These are phyloP conservation scores for Pammene fasciana DNA, from an alignment of 2,888 invertebrate species.

Conservation along the genomic window DNA sequence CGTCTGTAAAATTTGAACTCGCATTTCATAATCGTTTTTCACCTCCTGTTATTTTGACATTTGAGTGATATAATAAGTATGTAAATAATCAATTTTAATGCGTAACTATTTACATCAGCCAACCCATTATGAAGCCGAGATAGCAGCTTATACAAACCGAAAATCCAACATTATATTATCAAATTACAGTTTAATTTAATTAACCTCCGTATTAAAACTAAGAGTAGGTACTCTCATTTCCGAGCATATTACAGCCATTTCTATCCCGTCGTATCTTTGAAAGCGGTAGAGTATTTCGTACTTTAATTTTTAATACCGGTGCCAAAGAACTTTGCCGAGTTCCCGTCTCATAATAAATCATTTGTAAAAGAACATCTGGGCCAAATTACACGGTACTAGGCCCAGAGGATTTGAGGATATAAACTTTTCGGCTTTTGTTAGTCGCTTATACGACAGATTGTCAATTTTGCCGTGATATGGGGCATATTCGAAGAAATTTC, in stretches of 20 bases:
- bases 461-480: not conserved
- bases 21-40: no score
- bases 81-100: no score
- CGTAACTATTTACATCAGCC: no score
- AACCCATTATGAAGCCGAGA: no score
- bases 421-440: not conserved
- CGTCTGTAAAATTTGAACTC: no score
- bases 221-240: constrained; percentile 1
- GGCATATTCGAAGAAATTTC: no score
- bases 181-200: no score
- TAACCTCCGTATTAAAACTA: no score
- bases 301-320: constrained; percentile 32
- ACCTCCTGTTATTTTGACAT: no score
- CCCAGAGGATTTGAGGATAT: constrained; percentile 13
- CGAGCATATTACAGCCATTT: constrained; percentile 14
- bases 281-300: constrained; percentile 7
- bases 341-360: constrained; percentile 34
- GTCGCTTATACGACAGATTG: not conserved
- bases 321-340: constrained; percentile 22
- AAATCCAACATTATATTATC: no score
- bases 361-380: constrained; percentile 34
- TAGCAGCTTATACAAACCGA: no score
- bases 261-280: constrained; percentile 3
- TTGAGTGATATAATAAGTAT: no score
- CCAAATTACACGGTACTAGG: constrained; percentile 23